These are phyloP conservation scores for Ormyrus nitidulus DNA, from an alignment of 2,888 invertebrate genomes.

Conservation along the genomic window DNA sequence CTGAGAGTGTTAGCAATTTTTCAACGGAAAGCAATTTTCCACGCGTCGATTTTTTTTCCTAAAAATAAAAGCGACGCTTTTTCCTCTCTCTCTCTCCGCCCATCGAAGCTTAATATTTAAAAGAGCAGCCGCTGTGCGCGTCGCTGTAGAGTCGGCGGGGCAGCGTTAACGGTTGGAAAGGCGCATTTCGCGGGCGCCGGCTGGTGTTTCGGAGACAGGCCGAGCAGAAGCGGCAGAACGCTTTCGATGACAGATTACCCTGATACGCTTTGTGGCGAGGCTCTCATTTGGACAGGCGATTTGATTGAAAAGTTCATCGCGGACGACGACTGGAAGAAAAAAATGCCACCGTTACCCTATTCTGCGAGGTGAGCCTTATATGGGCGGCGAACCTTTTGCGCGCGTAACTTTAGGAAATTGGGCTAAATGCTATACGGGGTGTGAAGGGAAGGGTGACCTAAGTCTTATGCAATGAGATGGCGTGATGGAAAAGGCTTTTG, in stretches of 20 bases:
- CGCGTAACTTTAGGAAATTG: neutral
- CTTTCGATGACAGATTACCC: constrained; percentile 75
- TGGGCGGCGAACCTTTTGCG: neutral
- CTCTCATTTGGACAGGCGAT: constrained; percentile 74
- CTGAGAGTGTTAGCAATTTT: constrained; percentile 23
- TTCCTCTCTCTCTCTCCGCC: constrained; percentile 25
- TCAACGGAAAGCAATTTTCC: constrained; percentile 45
- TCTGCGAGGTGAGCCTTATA: neutral
- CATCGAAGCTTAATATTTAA: constrained; percentile 46
- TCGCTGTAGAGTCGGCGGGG: constrained; percentile 58
- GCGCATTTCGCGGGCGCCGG: constrained; percentile 66
- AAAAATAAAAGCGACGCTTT: constrained; percentile 18
- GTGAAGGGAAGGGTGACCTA: too few relatives aligned
- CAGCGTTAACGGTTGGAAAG: constrained; percentile 66
- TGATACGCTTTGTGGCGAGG: constrained; percentile 73
- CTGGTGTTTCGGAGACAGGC: constrained; percentile 61
- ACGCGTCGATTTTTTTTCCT: constrained; percentile 13
- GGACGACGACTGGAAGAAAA: constrained; percentile 2
- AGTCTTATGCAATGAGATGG: too few relatives aligned
- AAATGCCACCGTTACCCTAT: constrained; percentile 5
- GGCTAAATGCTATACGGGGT: constrained; percentile 20
- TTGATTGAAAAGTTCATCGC: constrained; percentile 73
- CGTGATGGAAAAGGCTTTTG: too few relatives aligned
- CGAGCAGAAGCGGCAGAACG: constrained; percentile 63
- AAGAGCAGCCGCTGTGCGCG: constrained; percentile 29